These are phyloP conservation scores for Sialia sialis DNA, from an alignment of 2,113 vertebrate genomes.

Conservation along the genomic window DNA sequence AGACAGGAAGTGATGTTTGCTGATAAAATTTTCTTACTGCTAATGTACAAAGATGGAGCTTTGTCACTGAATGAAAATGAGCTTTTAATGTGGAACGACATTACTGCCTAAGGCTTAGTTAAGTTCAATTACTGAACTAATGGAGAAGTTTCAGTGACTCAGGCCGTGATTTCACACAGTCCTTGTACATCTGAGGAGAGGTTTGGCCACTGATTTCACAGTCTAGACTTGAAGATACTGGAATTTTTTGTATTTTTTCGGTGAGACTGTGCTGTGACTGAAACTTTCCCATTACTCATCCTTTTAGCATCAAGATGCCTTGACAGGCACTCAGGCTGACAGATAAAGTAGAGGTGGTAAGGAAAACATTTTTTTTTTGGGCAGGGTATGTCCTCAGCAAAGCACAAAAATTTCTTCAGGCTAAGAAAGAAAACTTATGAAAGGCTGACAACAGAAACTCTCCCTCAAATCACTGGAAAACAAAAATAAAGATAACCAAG, in stretches of 20 bases:
- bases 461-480: not conserved
- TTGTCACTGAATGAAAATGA: not conserved
- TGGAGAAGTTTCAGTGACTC: not conserved
- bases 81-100: not conserved
- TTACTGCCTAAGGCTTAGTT: not conserved
- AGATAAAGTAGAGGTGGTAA: not conserved
- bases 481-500: not conserved
- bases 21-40: fast-evolving
- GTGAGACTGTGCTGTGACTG: not conserved
- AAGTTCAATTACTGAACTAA: not conserved
- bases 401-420: not conserved
- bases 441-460: not conserved
- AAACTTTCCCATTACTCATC: not conserved
- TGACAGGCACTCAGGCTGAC: not conserved
- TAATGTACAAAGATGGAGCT: not conserved
- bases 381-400: not conserved
- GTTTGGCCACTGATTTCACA: not conserved
- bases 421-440: not conserved
- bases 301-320: not conserved
- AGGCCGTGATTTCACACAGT: not conserved
- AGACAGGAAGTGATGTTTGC: not conserved
- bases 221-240: not conserved
- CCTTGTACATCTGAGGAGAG: not conserved
- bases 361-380: not conserved
- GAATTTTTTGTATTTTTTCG: not conserved